Evolutionary conservation across 2,888 invertebrate genomes (phyloP).

Genomic region (Glaucopsyche alexis): DNA sequence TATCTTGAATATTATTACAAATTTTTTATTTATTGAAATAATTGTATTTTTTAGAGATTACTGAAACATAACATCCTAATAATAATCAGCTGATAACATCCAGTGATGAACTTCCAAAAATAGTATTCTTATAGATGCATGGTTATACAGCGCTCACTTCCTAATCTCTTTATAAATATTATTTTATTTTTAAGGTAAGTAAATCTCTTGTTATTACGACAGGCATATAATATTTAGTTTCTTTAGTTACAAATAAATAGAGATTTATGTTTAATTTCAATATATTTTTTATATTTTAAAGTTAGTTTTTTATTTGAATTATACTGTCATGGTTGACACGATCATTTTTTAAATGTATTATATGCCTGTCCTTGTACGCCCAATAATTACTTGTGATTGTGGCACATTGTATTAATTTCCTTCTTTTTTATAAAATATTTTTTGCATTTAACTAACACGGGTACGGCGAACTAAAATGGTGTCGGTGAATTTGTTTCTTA

Average conservation of each 20-base stretch:
- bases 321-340: constrained; percentile 19
- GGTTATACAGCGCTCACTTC: background rate
- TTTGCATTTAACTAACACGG: constrained; percentile 53
- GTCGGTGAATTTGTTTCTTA: constrained; percentile 42
- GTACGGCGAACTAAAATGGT: constrained; percentile 47
- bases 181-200: constrained; percentile 33
- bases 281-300: background rate
- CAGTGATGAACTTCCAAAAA: constrained; percentile 31
- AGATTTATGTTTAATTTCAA: background rate
- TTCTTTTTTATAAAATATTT: constrained; percentile 42
- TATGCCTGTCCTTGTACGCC: constrained; percentile 3
- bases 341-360: constrained; percentile 28
- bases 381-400: constrained; percentile 10
- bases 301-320: background rate
- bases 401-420: constrained; percentile 39
- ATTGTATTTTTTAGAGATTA: background rate
- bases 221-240: constrained; percentile 11
- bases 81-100: constrained; percentile 5
- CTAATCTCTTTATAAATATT: constrained; percentile 27
- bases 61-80: too few species aligned
- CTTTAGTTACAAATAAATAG: constrained; percentile 31
- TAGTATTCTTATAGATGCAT: background rate
- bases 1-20: background rate
- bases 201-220: constrained; percentile 31
- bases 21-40: background rate